Percentiles rank a stretch among this genome's conserved stretches.
These are phyloP conservation scores for Canis aureus DNA, from an alignment of 2,113 vertebrate genomes.

Conservation along the genomic window DNA sequence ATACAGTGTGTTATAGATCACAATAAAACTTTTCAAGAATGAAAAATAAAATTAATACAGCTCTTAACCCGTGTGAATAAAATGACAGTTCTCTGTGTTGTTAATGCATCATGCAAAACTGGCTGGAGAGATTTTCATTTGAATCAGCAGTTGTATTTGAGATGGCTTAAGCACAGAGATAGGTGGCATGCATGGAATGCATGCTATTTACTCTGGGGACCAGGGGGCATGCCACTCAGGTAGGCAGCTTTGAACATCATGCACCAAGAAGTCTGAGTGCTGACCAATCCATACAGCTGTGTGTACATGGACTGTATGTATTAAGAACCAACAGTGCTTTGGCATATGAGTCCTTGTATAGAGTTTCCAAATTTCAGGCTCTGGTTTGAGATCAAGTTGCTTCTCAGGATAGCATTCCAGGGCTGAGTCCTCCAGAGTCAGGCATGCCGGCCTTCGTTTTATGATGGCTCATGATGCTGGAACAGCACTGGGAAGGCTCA, in stretches of 20 bases:
- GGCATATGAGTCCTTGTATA: neutral
- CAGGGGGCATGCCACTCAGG: neutral
- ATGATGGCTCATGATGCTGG: neutral
- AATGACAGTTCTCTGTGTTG: neutral
- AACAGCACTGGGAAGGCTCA: neutral
- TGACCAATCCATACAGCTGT: neutral
- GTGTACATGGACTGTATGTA: no score
- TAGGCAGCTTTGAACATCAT: neutral
- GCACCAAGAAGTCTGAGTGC: neutral
- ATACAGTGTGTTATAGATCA: neutral
- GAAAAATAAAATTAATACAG: neutral
- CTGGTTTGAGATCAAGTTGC: neutral
- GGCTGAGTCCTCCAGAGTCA: neutral
- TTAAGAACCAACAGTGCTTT: no score
- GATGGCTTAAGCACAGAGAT: neutral
- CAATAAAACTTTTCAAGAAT: neutral
- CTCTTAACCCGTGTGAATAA: neutral
- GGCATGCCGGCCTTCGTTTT: neutral
- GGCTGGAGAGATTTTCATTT: neutral
- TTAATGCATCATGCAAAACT: neutral
- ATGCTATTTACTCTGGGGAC: neutral
- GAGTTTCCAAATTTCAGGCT: neutral
- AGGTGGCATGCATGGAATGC: no score
- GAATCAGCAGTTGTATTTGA: neutral
- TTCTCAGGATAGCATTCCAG: neutral